Base-by-base conservation (phyloP, 1,140 invertebrate genomes). In the Caenorhabditis remanei region DNA sequence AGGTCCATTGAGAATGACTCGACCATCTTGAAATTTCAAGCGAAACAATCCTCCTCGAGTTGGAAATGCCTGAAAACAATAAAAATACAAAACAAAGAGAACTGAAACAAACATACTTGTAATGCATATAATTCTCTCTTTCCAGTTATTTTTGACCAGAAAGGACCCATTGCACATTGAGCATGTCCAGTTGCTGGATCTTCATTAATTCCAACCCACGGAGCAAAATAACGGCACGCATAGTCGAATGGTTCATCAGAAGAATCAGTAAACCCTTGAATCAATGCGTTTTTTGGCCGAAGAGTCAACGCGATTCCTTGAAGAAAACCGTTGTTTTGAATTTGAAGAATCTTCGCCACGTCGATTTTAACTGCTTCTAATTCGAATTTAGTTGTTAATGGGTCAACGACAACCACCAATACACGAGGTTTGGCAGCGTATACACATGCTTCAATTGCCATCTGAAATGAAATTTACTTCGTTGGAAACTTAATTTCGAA, bases 181-280 rank as follows among this genome's bases (percentile, higher is more conserved):
- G 94, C 93, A 41, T 93, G 94, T 0, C 92, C 93, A 63, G 83
- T 67, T 24, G 87, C 63, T 50, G 65, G 75, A 79, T 89, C 82
- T 48, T 79, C 58, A 56, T 86, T 48, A 40, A 53, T 93, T 32
- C 95, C 95, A 50, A 92, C 90, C 94, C 94, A 95, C 0, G 95
- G 94, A 14, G 94, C 93, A 90, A 95, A 95, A 90, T 94, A 95
- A 75, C 95, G 90, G 7, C 94, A 94, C 14, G 94, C 90, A 90
- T 95, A 95, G 89, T 95, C 93, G 87, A 92, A 93, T 8, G 83
- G 63, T 61, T 88, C 86, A 16, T 90, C 91, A 24, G 90, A 58
- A 43, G 16, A 9, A 82, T 91, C 84, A 21, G 61, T 46, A 63
- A 91, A 92, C 53, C 90, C 71, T 50, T 79, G 71, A 24, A 79